Base-by-base conservation (phyloP, 2,888 invertebrate genomes). In the Chaitophorus viminalis region DNA sequence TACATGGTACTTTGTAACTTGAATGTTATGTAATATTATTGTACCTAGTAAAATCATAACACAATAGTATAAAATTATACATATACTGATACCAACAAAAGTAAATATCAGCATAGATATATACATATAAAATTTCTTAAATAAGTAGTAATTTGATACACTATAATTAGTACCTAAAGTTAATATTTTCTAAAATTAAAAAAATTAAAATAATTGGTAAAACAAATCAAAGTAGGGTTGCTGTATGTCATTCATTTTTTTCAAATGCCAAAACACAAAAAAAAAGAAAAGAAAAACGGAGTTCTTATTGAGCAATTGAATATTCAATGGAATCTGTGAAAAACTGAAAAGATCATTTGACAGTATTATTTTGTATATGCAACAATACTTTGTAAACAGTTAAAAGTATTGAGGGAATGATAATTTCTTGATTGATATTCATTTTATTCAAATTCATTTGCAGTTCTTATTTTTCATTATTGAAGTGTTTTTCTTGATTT, bases 11-110 rank as follows among this genome's bases (percentile, higher is more conserved):
- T 52, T 84, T 68, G 76, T 77, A 85, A 85, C 84, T 68, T 77
- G 84, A 52, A 77, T 85, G 84, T 85, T 85, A 77, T 68, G 17
- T 77, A 85, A 85, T 85, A 85, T 85, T 85, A 85, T 85, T 77
- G 84, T 85, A 85, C 84, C 84, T 85, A 85, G 76, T 85, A 85
- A 76, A 82, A 76, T 84, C 18, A 33, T 68, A 85, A 68, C 77
- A 52, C 46, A 36, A 60, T 75, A 74, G 29, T 65, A 85, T 68
- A 85, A 52, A 85, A 85, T 68, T 77, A 77, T 84, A 68, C 46
- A 82, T 54, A 70, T 70, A 9, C 52, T 52, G 52, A 52, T 68
- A 68, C n/a, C n/a, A n/a, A n/a, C n/a, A n/a, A n/a, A 39, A 39
- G 39, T 31, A 31, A 1, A 70, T 74, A 74, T 74, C 14, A 36